phyloP scores from a whole-genome alignment of 2,888 invertebrate species.

The Allacma fusca region DNA sequence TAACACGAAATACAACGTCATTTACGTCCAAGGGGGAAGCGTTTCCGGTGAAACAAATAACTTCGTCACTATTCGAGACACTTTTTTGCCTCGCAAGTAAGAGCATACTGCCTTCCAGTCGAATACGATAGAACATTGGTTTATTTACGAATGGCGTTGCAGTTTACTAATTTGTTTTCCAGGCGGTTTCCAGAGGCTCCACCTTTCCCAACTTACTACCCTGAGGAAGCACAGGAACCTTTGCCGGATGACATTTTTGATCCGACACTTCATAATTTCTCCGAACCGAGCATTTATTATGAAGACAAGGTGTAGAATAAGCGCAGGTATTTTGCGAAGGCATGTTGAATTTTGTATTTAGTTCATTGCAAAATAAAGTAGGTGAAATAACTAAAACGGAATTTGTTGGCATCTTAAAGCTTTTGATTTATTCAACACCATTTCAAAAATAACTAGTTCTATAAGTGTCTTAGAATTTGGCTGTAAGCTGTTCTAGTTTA shows the following conservation, averaged over 20 bases:
- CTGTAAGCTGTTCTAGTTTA: neutral
- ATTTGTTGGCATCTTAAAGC: slow-evolving; percentile 10
- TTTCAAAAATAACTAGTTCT: slow-evolving; percentile 15
- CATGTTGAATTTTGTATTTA: neutral
- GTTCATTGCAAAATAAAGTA: neutral
- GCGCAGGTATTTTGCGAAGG: neutral
- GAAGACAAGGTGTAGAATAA: slow-evolving; percentile 63
- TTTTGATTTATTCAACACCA: neutral
- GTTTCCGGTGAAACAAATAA: slow-evolving; percentile 85
- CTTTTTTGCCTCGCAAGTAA: slow-evolving; percentile 72
- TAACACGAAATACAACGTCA: slow-evolving; percentile 91
- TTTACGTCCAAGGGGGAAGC: slow-evolving; percentile 84
- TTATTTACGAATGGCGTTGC: neutral
- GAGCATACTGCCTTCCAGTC: too few species aligned
- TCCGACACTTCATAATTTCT: slow-evolving; percentile 78
- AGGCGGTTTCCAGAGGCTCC: slow-evolving; percentile 67
- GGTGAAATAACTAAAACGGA: neutral
- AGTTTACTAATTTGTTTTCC: neutral
- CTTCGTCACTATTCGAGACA: slow-evolving; percentile 83
- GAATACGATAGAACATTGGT: too few species aligned
- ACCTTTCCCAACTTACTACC: slow-evolving; percentile 82
- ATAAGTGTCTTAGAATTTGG: neutral
- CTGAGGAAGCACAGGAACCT: slow-evolving; percentile 68
- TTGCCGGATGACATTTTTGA: slow-evolving; percentile 78
- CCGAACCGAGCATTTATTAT: slow-evolving; percentile 75